phyloP scores from a whole-genome alignment of 2,113 vertebrate genomes.

The Anarhynchus alexandrinus region DNA sequence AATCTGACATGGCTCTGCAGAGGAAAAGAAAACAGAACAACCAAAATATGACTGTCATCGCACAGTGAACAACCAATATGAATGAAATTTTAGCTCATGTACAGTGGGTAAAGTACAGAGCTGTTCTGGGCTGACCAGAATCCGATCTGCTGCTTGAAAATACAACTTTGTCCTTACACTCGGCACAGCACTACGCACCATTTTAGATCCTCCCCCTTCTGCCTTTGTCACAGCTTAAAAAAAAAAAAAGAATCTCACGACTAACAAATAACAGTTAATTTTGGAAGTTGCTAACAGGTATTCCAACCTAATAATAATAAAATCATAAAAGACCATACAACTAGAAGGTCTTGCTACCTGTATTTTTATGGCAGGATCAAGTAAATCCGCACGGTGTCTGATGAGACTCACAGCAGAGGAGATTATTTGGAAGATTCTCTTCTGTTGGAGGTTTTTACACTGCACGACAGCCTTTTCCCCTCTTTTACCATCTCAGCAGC shows the following conservation, averaged over 20 bases:
- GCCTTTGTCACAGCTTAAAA: not conserved
- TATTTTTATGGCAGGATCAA: not conserved
- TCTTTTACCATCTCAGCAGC: not conserved
- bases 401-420: not conserved
- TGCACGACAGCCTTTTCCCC: not conserved
- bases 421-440: not conserved
- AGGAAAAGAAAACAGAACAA: not conserved
- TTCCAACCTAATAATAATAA: not conserved
- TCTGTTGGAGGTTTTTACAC: not conserved
- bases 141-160: not conserved
- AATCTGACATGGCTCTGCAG: conserved; percentile 91
- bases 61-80: not conserved
- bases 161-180: not conserved
- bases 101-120: not conserved
- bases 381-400: not conserved
- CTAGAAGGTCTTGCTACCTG: not conserved
- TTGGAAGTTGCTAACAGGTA: not conserved
- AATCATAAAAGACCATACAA: not conserved
- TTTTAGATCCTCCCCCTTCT: rapidly evolving
- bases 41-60: not conserved
- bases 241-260: not conserved
- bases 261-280: not conserved
- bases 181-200: not conserved
- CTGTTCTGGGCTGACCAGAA: not conserved
- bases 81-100: not conserved